These are phyloP conservation scores for Alca torda DNA, from an alignment of 2,797 vertebrate genomes.

Conservation along the genomic window DNA sequence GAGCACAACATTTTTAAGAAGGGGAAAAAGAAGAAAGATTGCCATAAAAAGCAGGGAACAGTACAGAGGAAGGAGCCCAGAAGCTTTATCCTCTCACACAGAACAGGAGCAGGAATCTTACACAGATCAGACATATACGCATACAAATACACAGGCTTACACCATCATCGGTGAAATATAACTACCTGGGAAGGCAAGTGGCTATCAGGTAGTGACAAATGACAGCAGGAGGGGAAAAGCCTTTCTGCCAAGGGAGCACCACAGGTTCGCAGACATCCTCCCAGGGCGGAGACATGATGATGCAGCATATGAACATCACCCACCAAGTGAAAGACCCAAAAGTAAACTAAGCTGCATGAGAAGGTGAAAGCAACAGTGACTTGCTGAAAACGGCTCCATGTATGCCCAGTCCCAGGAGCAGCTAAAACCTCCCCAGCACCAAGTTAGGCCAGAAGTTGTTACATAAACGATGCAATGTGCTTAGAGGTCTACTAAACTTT, in stretches of 20 bases:
- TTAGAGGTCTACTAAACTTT: neutral
- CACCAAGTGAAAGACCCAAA: neutral
- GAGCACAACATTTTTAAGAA: neutral
- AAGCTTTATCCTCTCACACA: neutral
- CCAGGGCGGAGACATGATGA: neutral
- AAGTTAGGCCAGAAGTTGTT: neutral
- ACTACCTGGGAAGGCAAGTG: neutral
- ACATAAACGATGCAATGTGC: neutral
- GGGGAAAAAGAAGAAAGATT: neutral
- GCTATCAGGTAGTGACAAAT: neutral
- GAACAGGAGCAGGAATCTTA: neutral
- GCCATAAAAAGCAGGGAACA: neutral
- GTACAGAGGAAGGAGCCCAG: neutral
- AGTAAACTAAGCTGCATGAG: neutral
- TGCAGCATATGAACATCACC: neutral
- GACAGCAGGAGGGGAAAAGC: neutral
- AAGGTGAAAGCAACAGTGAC: neutral
- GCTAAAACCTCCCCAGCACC: neutral
- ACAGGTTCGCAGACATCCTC: neutral
- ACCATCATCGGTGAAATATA: neutral
- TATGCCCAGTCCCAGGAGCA: neutral
- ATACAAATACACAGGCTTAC: neutral
- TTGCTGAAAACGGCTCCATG: neutral
- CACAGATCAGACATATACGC: no score
- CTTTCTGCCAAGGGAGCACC: neutral